Percentiles rank a stretch among this genome's conserved stretches.
phyloP scores from a whole-genome alignment of 2,888 invertebrate species.

The Globia sparganii region DNA sequence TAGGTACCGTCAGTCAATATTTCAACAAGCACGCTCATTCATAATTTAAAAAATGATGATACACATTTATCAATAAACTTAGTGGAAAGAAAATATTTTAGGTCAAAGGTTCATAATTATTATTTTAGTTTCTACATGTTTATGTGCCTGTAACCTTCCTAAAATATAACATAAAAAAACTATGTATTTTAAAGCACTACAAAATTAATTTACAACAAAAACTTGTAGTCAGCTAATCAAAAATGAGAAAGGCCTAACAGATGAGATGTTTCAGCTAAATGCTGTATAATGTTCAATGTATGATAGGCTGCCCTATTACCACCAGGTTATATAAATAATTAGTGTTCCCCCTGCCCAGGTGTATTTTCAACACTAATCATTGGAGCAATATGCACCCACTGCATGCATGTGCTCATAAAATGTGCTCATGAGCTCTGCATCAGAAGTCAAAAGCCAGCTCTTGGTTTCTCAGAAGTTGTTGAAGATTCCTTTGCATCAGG shows the following conservation, averaged over 20 bases:
- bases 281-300: not conserved
- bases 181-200: not conserved
- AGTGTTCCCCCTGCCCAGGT: slow-evolving; percentile 80
- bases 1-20: not conserved
- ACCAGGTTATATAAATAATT: not conserved
- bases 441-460: slow-evolving; percentile 92
- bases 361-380: slow-evolving; percentile 95
- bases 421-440: slow-evolving; percentile 94
- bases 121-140: no score
- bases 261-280: not conserved
- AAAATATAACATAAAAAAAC: not conserved
- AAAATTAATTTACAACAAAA: not conserved
- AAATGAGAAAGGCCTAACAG: not conserved
- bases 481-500: slow-evolving; percentile 94
- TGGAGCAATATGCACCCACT: slow-evolving; percentile 97
- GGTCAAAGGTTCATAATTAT: not conserved
- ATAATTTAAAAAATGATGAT: not conserved
- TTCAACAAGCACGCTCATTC: slow-evolving; percentile 4
- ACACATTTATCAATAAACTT: not conserved
- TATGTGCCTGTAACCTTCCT: not conserved
- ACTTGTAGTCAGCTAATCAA: not conserved
- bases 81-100: not conserved
- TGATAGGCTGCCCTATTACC: not conserved
- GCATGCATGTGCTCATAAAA: slow-evolving; percentile 96
- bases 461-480: slow-evolving; percentile 95